A percentile compares a stretch with the other conserved stretches of the same genome.
Evolutionary conservation across 2,888 invertebrate genomes (phyloP).

Genomic region (Seira ritae): DNA sequence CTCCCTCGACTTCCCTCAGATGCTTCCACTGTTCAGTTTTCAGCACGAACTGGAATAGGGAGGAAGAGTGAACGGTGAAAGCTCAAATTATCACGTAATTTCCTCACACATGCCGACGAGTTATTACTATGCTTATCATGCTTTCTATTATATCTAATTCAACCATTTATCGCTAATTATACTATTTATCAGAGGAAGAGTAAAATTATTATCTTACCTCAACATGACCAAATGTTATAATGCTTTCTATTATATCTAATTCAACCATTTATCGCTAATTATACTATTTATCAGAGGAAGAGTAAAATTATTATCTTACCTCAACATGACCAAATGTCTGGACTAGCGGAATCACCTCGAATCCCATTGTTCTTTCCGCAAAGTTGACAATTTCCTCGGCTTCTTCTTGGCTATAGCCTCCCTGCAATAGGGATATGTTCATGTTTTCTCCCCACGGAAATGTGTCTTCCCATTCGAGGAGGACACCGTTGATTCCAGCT

Average conservation of each 20-base stretch:
- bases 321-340: constrained; percentile 93
- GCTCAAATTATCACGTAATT: too few species aligned
- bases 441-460: constrained; percentile 84
- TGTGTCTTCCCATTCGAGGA: constrained; percentile 93
- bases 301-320: neutral
- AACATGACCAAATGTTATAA: constrained; percentile 86
- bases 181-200: too few species aligned
- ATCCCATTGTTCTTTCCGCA: constrained; percentile 80
- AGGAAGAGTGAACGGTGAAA: too few species aligned
- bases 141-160: too few species aligned
- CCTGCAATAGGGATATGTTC: constrained; percentile 77
- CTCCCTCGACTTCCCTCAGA: constrained; percentile 82
- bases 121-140: too few species aligned
- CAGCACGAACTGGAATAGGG: constrained; percentile 79
- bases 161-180: too few species aligned
- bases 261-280: too few species aligned
- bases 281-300: too few species aligned
- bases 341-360: constrained; percentile 87
- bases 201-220: constrained; percentile 76
- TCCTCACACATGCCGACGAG: too few species aligned
- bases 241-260: too few species aligned
- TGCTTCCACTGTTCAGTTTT: constrained; percentile 83
- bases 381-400: constrained; percentile 82
- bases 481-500: constrained; percentile 82
- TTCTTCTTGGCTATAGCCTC: constrained; percentile 83